A percentile compares a stretch with the other conserved stretches of the same genome.
phyloP scores from a whole-genome alignment of 2,113 vertebrate genomes.

The Triplophysa dalaica region DNA sequence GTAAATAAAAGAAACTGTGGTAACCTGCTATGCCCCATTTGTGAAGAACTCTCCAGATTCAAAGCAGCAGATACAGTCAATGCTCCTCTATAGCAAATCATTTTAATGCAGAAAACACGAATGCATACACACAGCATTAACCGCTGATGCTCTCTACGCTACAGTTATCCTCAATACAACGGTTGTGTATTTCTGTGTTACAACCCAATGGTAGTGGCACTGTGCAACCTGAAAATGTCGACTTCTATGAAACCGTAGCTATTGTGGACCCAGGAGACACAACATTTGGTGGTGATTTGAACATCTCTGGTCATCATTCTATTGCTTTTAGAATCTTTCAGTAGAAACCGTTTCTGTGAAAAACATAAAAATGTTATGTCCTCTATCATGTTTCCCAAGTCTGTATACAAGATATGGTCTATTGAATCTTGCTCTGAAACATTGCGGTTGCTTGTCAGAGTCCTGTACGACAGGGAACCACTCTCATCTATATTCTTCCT shows the following conservation, averaged over 20 bases:
- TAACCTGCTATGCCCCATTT: constrained; percentile 24
- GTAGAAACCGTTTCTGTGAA: background rate
- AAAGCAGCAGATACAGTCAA: constrained; percentile 16
- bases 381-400: background rate
- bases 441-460: constrained; percentile 18
- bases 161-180: background rate
- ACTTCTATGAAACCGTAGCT: background rate
- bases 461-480: constrained; percentile 3
- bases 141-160: background rate
- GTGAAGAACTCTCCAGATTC: constrained; percentile 10
- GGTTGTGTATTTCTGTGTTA: background rate
- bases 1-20: constrained; percentile 3
- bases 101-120: background rate
- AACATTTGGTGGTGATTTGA: background rate
- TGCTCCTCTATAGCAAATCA: background rate
- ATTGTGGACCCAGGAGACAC: constrained; percentile 2
- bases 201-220: background rate
- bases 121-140: background rate
- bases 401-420: constrained; percentile 29
- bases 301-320: background rate
- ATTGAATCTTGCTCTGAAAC: constrained; percentile 33
- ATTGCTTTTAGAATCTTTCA: constrained; percentile 21
- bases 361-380: constrained; percentile 33
- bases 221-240: background rate
- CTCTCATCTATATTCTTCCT: background rate